phyloP scores from a whole-genome alignment of 2,113 vertebrate species.

The Gobiocypris rarus region DNA sequence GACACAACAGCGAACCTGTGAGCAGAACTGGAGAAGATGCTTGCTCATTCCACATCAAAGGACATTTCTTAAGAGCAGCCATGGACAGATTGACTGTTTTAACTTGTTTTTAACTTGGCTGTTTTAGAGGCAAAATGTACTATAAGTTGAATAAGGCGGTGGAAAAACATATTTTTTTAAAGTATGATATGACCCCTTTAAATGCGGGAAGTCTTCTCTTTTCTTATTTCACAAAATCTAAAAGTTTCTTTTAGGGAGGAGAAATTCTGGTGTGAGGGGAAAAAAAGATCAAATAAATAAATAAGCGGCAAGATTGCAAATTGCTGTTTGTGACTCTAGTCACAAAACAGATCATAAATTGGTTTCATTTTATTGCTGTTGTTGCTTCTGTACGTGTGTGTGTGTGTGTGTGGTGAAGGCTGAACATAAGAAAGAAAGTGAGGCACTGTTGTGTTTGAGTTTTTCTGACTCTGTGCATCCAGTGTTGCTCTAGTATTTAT shows the following conservation, averaged over 20 bases:
- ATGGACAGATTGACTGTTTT: no score
- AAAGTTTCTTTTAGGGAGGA: background rate
- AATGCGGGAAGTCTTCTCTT: background rate
- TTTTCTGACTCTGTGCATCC: slow-evolving; percentile 3
- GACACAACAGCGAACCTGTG: background rate
- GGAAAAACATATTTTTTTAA: background rate
- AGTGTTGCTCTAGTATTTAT: slow-evolving; percentile 28
- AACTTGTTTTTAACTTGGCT: no score
- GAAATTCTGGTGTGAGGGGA: background rate
- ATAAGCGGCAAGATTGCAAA: background rate
- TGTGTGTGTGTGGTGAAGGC: slow-evolving; percentile 6
- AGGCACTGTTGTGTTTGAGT: slow-evolving; percentile 3
- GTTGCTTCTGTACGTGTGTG: background rate
- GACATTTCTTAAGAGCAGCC: no score
- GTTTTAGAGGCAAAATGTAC: background rate
- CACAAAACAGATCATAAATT: background rate
- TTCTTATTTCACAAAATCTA: background rate
- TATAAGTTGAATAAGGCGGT: background rate
- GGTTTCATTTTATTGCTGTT: background rate
- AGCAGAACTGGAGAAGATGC: background rate
- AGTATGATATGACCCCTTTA: background rate
- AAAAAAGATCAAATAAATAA: background rate
- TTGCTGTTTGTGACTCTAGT: slow-evolving; percentile 5
- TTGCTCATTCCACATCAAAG: background rate
- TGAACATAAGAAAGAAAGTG: slow-evolving; percentile 25